Evolutionary conservation across 1,140 invertebrate genomes (phyloP).

Genomic region (Oedothorax gibbosus): DNA sequence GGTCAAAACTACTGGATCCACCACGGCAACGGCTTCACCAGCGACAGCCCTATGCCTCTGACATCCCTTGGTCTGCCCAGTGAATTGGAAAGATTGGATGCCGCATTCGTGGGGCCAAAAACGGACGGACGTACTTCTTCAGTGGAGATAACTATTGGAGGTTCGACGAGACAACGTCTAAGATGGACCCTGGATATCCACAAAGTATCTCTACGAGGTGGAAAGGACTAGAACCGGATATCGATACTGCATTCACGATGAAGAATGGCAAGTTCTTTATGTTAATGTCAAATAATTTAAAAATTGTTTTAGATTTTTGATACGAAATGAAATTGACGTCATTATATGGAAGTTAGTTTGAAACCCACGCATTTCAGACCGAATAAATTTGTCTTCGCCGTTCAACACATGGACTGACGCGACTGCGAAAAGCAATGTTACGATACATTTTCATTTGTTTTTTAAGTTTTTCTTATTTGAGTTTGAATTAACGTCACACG

Average conservation of each 20-base stretch:
- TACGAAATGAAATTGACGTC: too few relatives aligned
- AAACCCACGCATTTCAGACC: too few relatives aligned
- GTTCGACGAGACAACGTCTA: slow-evolving; percentile 76
- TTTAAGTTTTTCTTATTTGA: too few relatives aligned
- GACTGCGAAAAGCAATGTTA: too few relatives aligned
- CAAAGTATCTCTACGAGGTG: slow-evolving; percentile 79
- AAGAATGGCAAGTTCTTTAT: slow-evolving; percentile 76
- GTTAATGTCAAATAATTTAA: too few relatives aligned
- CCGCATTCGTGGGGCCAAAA: slow-evolving; percentile 85
- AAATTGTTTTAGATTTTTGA: too few relatives aligned
- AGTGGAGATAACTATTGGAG: slow-evolving; percentile 77
- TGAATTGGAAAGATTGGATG: slow-evolving; percentile 80
- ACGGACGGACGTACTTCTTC: slow-evolving; percentile 83
- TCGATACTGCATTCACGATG: slow-evolving; percentile 90
- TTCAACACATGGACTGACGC: too few relatives aligned
- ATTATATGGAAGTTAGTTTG: too few relatives aligned
- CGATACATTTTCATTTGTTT: too few relatives aligned
- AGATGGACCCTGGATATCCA: slow-evolving; percentile 82
- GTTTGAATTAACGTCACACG: too few relatives aligned
- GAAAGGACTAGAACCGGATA: slow-evolving; percentile 82
- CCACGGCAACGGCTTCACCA: slow-evolving; percentile 44
- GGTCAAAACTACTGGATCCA: slow-evolving; percentile 43
- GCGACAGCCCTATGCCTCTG: slow-evolving; percentile 39
- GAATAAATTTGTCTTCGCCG: too few relatives aligned
- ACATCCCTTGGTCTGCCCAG: slow-evolving; percentile 65